A percentile compares a stretch with the other conserved stretches of the same genome.
These are phyloP conservation scores for Ricordea florida DNA, from an alignment of 92 coral and sea anemone species.

Conservation along the genomic window DNA sequence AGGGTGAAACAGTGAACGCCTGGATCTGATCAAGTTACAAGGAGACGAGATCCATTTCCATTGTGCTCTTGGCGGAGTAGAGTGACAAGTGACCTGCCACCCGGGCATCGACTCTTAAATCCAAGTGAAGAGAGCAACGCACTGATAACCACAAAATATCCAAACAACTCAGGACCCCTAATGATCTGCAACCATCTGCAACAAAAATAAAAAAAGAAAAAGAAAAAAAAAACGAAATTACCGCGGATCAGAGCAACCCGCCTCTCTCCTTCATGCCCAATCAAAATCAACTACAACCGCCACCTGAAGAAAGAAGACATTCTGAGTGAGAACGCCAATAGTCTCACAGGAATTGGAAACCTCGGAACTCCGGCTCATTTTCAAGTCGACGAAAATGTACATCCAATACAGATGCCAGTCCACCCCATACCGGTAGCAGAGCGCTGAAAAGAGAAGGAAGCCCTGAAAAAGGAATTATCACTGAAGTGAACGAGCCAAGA, in stretches of 20 bases:
- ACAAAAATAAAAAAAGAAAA: too few relatives aligned
- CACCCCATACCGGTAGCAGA: slow-evolving; percentile 51
- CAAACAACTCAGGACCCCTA: too few relatives aligned
- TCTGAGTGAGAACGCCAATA: slow-evolving; percentile 1
- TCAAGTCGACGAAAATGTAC: slow-evolving; percentile 22
- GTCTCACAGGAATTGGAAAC: slow-evolving; percentile 10
- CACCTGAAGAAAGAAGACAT: not conserved
- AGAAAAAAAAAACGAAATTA: not conserved
- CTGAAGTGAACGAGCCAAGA: slow-evolving; percentile 46
- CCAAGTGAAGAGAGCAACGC: too few relatives aligned
- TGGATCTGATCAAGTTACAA: too few relatives aligned
- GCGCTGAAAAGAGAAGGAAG: slow-evolving; percentile 30
- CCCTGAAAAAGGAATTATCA: slow-evolving; percentile 39
- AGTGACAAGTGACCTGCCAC: too few relatives aligned
- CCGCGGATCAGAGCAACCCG: not conserved
- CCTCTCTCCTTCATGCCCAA: slow-evolving; percentile 3
- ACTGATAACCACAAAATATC: too few relatives aligned
- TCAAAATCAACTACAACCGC: not conserved
- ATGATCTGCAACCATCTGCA: too few relatives aligned
- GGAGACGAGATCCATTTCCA: too few relatives aligned
- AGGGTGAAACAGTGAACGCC: too few relatives aligned
- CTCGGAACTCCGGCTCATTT: too few relatives aligned
- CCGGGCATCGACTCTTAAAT: too few relatives aligned
- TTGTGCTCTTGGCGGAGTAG: too few relatives aligned
- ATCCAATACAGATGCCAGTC: slow-evolving; percentile 35